Evolutionary conservation across 2,888 invertebrate species (phyloP).

Genomic region (Amblyjoppa fuscipennis): DNA sequence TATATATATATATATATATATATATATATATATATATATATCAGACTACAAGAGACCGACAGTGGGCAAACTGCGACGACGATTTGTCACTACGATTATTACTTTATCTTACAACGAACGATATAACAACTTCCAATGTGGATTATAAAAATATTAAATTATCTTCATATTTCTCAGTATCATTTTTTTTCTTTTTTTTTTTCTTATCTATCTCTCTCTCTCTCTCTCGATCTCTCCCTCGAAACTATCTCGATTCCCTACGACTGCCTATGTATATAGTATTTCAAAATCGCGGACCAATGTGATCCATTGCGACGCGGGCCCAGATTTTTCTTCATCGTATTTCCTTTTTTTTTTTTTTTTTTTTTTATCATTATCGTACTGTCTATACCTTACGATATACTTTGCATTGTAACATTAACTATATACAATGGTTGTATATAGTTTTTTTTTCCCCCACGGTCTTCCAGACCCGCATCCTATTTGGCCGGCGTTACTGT

Average conservation of each 20-base stretch:
- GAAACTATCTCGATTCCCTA: slow-evolving; percentile 75
- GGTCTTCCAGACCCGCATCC: slow-evolving; percentile 70
- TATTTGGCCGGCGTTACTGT: slow-evolving; percentile 81
- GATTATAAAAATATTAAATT: slow-evolving; percentile 87
- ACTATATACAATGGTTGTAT: slow-evolving; percentile 55
- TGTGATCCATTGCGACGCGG: slow-evolving; percentile 86
- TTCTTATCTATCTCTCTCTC: slow-evolving; percentile 12
- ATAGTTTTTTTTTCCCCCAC: slow-evolving; percentile 43
- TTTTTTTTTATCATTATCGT: slow-evolving; percentile 31
- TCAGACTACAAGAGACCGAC: slow-evolving; percentile 14
- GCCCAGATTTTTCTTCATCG: slow-evolving; percentile 71
- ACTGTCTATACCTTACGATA: slow-evolving; percentile 48
- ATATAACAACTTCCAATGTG: slow-evolving; percentile 87
- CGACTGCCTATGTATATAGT: slow-evolving; percentile 72
- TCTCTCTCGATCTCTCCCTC: slow-evolving; percentile 12
- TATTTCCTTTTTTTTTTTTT: slow-evolving; percentile 32
- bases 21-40: neutral
- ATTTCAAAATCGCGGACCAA: slow-evolving; percentile 86
- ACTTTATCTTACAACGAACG: slow-evolving; percentile 78
- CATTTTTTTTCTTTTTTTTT: slow-evolving; percentile 24
- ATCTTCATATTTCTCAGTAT: slow-evolving; percentile 74
- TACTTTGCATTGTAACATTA: slow-evolving; percentile 45
- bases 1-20: neutral
- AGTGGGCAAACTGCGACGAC: slow-evolving; percentile 54
- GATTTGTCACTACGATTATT: slow-evolving; percentile 37